Percentiles rank a stretch among this genome's conserved stretches.
Evolutionary conservation across 2,113 vertebrate genomes (phyloP).

Genomic region (Procavia capensis): DNA sequence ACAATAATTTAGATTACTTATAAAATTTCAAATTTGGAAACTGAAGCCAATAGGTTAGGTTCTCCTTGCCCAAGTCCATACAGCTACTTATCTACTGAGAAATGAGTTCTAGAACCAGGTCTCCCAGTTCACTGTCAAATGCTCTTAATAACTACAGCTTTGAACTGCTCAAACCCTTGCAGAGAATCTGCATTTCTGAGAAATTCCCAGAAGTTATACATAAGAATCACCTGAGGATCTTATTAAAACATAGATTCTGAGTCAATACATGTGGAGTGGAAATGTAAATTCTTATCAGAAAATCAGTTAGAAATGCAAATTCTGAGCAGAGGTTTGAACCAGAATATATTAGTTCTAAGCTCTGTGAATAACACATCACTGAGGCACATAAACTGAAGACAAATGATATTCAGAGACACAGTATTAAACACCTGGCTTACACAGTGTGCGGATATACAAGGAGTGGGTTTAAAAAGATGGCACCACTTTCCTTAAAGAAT

Average conservation of each 20-base stretch:
- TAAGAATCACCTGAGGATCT: too few relatives aligned
- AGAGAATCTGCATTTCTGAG: too few relatives aligned
- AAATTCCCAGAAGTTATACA: too few relatives aligned
- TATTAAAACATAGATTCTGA: too few relatives aligned
- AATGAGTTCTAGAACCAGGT: not conserved
- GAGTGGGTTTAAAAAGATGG: not conserved
- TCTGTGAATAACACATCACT: not conserved
- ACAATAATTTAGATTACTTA: not conserved
- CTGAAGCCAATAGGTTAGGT: not conserved
- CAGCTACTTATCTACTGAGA: not conserved
- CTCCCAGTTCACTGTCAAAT: not conserved
- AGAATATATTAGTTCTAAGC: too few relatives aligned
- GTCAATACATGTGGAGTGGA: too few relatives aligned
- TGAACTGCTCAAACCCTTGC: too few relatives aligned
- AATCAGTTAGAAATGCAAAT: too few relatives aligned
- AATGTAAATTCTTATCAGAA: too few relatives aligned
- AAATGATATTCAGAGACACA: not conserved
- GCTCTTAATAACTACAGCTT: not conserved
- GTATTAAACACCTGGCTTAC: not conserved
- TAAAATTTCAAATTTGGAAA: constrained; percentile 11
- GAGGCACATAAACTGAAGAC: not conserved
- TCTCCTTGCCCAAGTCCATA: too few relatives aligned
- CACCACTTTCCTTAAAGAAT: not conserved
- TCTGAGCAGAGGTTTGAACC: too few relatives aligned
- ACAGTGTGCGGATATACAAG: not conserved